phyloP scores from a whole-genome alignment of 2,797 vertebrate genomes.

The Sphenodon punctatus region DNA sequence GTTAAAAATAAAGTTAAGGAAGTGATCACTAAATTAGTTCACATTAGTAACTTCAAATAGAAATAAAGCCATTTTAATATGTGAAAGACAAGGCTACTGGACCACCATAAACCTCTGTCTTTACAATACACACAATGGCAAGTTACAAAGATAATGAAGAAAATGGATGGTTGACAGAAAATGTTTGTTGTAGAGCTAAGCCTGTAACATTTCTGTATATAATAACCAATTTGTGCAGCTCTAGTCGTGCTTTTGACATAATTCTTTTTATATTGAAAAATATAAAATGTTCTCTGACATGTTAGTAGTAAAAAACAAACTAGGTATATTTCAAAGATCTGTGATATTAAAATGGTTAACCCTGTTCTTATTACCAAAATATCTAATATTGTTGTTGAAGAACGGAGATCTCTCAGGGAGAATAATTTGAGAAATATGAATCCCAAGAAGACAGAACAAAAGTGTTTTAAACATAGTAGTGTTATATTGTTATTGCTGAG shows the following conservation, averaged over 20 bases:
- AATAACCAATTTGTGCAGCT: not conserved
- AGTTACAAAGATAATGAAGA: not conserved
- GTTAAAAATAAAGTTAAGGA: not conserved
- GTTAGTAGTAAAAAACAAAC: constrained; percentile 1
- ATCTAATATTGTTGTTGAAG: constrained; percentile 6
- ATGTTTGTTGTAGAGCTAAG: not conserved
- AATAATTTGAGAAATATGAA: constrained; percentile 35
- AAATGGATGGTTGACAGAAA: not conserved
- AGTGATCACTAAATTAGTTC: not conserved
- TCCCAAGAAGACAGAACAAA: constrained; percentile 7
- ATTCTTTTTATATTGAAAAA: not conserved
- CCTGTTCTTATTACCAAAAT: constrained; percentile 22
- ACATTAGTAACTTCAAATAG: not conserved
- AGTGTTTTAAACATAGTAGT: constrained; percentile 34
- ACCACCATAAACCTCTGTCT: no score
- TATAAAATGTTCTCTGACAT: not conserved
- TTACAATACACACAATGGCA: no score
- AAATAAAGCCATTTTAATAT: not conserved
- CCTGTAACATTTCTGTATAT: not conserved
- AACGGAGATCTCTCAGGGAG: not conserved
- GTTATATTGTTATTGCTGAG: constrained; percentile 20
- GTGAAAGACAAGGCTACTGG: not conserved
- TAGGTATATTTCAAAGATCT: constrained; percentile 15
- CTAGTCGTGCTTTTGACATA: not conserved
- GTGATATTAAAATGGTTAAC: not conserved